Evolutionary conservation across 2,113 vertebrate species (phyloP), one percentile per base, ranked within the genome.

Genomic region (Passer domesticus): DNA sequence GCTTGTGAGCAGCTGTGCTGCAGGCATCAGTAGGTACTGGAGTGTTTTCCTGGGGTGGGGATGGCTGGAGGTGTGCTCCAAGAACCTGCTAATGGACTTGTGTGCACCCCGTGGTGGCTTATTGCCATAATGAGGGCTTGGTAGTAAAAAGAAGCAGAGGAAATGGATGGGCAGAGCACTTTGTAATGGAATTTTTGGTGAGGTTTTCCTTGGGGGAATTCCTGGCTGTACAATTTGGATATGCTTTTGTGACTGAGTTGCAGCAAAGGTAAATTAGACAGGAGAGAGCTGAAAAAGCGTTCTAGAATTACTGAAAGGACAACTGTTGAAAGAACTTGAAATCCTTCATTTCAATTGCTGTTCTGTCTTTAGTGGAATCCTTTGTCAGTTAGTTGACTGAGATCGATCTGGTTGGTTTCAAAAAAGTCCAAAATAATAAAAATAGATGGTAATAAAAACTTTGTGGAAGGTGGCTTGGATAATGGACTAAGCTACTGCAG

Each of bases 111-210:
- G 60, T n/a, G 64, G 94, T 1, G 82, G 43, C 81, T 90, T 24
- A 35, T n/a, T 83, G 77, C 94, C 79, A 2, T 96, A 93, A 94
- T 88, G 80, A 96, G 93, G 49, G 86, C 47, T 35, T 90, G 75
- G 80, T 7, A 66, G 79, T 68, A 53, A 90, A 92, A 87, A 78
- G 93, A 6, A 90, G 69, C 80, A 62, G 94, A 68, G 90, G 94
- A 92, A 97, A 94, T 95, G 89, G 81, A 89, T 66, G 87, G 92
- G 74, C 89, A 91, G 87, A 84, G 87, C 39, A 33, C 76, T 75
- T 90, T 35, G 64, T 64, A 76, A 73, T 89, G 86, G 69, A 94
- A 88, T 86, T 69, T 92, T 93, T 62, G 7, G 10, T 44, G 58
- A 47, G 66, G 49, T 53, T 94, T 96, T 78, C 94, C 90, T 68